phyloP scores from a whole-genome alignment of 1,140 invertebrate species.

The Rhysida immarginata region DNA sequence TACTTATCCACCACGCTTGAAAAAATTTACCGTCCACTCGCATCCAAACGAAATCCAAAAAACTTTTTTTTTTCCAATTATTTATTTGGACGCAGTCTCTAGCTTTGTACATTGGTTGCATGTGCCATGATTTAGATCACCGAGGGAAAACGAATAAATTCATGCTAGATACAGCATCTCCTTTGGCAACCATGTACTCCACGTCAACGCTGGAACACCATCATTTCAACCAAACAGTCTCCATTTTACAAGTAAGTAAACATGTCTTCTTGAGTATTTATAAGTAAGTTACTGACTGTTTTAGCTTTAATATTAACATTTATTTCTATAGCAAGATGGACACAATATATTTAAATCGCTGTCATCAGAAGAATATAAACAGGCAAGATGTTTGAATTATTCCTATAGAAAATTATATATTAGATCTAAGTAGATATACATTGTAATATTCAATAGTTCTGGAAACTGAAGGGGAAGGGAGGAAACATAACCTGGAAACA shows the following conservation, averaged over 20 bases:
- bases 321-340: constrained; percentile 44
- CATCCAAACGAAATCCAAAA: no score
- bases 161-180: constrained; percentile 62
- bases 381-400: constrained; percentile 28
- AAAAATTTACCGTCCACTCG: no score
- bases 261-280: neutral
- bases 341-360: constrained; percentile 63
- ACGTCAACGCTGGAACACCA: constrained; percentile 74
- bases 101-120: constrained; percentile 55
- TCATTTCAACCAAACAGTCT: constrained; percentile 73
- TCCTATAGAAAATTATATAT: no score
- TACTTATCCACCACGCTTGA: no score
- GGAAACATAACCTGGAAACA: no score
- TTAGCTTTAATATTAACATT: constrained; percentile 5
- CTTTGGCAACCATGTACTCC: constrained; percentile 61
- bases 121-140: constrained; percentile 74
- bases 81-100: constrained; percentile 39
- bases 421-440: no score
- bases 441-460: no score
- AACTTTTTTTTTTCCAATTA: no score
- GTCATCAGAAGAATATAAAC: constrained; percentile 55
- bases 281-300: neutral
- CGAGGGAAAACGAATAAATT: constrained; percentile 70
- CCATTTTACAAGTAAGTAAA: constrained; percentile 50
- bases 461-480: no score